Percentiles rank a stretch among this genome's conserved stretches.
These are phyloP conservation scores for Myotis vivesi DNA, from an alignment of 2,797 vertebrate species.

Conservation along the genomic window DNA sequence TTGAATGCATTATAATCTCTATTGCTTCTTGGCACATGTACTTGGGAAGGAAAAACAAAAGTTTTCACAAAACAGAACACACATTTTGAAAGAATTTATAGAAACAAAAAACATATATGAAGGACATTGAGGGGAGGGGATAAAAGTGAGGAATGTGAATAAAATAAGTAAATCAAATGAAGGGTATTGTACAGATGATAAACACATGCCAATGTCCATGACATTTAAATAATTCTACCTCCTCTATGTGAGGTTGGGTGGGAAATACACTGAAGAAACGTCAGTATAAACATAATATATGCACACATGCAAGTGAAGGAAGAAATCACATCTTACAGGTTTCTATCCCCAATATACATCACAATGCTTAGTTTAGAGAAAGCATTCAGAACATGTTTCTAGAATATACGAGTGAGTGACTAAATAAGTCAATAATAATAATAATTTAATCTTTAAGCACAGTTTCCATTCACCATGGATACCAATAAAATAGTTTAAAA, in stretches of 20 bases:
- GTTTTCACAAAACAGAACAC: neutral
- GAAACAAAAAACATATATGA: neutral
- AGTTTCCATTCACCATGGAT: neutral
- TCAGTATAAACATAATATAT: neutral
- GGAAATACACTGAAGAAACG: neutral
- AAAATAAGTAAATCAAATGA: neutral
- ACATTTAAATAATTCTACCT: neutral
- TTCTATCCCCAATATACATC: neutral
- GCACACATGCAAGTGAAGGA: neutral
- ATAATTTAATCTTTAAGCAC: neutral
- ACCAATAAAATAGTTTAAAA: neutral
- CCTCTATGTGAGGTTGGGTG: neutral
- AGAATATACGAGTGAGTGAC: neutral
- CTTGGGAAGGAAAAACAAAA: neutral
- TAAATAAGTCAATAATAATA: neutral
- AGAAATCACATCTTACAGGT: neutral
- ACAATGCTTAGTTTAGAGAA: neutral
- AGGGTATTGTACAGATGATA: neutral
- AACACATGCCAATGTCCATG: neutral
- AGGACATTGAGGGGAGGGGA: neutral
- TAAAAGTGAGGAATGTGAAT: neutral
- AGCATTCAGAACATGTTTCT: neutral
- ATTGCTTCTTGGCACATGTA: neutral
- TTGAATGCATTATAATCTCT: neutral
- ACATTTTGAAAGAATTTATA: conserved; percentile 18